These are phyloP conservation scores for Ptilorrhoa leucosticta DNA, from an alignment of 2,113 vertebrate species.

Conservation along the genomic window DNA sequence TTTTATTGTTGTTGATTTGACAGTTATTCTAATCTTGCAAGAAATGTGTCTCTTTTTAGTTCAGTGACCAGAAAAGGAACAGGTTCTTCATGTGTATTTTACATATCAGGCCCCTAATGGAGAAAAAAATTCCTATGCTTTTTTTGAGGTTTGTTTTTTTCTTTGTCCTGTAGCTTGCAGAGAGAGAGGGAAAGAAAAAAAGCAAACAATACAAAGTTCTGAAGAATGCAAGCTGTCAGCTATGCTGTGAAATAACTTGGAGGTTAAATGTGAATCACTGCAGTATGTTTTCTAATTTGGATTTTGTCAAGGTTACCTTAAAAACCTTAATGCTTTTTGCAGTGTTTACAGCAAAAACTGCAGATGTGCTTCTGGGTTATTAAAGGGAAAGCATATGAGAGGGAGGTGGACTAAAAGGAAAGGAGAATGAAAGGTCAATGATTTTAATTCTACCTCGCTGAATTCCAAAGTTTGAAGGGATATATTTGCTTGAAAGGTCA, in stretches of 20 bases:
- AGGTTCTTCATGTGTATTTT: conserved; percentile 28
- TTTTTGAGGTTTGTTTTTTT: neutral
- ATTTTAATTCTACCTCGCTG: conserved; percentile 58
- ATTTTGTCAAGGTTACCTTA: conserved; percentile 50
- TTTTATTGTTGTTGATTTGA: conserved; percentile 61
- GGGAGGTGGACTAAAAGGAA: neutral
- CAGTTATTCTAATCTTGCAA: conserved; percentile 60
- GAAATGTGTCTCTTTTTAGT: conserved; percentile 51
- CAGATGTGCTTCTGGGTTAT: conserved; percentile 57
- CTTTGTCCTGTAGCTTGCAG: neutral
- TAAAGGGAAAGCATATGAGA: conserved; percentile 33
- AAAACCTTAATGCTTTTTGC: conserved; percentile 41
- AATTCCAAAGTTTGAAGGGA: conserved; percentile 56
- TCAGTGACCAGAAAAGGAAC: conserved; percentile 56
- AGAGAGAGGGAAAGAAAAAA: neutral
- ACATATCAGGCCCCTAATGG: conserved; percentile 6
- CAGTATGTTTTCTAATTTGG: conserved; percentile 45
- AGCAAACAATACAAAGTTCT: conserved; percentile 43
- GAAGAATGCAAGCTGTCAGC: conserved; percentile 42
- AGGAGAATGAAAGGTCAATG: conserved; percentile 58
- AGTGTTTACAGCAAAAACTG: conserved; percentile 58
- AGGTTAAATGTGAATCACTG: conserved; percentile 57
- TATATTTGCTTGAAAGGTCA: conserved; percentile 57
- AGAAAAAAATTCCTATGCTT: conserved; percentile 37
- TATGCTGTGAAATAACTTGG: conserved; percentile 44